Evolutionary conservation across 2,113 vertebrate species (phyloP), one percentile per base, ranked within the genome.

Genomic region (Hystrix cristata): DNA sequence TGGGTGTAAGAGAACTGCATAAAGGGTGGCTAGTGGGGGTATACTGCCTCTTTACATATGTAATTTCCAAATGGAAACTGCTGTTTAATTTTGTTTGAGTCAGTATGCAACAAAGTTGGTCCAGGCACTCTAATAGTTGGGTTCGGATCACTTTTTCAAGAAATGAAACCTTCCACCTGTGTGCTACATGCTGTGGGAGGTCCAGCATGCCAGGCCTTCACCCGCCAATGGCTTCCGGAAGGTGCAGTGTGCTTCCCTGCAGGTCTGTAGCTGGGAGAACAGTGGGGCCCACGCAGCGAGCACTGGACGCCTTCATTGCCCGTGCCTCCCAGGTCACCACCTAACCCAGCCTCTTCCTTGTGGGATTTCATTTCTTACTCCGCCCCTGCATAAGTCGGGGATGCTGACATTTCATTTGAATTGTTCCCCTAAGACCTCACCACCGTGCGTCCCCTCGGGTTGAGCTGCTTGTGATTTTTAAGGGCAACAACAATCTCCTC

Each of bases 141-240:
- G 31, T 89, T 67, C 90, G n/a, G 51, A 95, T 86, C 94, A 83
- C 38, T 76, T 95, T 91, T 88, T 76, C 65, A 79, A 94, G 81
- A 74, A 5, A 81, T 1, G 29, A 71, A 82, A 43, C n/a, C 23
- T 79, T 87, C 13, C 6, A 27, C 13, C n/a, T n/a, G 31, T 7
- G 19, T 78, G 11, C 34, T 0, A 5, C 55, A 5, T 2, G 8
- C 5, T 7, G 27, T 10, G 46, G 23, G 34, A 94, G 34, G 53
- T 38, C 69, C 55, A 7, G 38, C 55, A 59, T 10, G 3, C 59
- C 57, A 53, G 53, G 34, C 2, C 0, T 57, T 90, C 38, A 64
- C 78, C 64, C 60, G 51, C 57, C 31, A 16, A 1, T 14, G 81
- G 55, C 72, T 91, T 43, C 72, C 43, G 71, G 62, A 67, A 78